Percentiles rank a stretch among this genome's conserved stretches.
These are phyloP conservation scores for Herpetotheres cachinnans DNA, from an alignment of 2,113 vertebrate genomes.

Conservation along the genomic window DNA sequence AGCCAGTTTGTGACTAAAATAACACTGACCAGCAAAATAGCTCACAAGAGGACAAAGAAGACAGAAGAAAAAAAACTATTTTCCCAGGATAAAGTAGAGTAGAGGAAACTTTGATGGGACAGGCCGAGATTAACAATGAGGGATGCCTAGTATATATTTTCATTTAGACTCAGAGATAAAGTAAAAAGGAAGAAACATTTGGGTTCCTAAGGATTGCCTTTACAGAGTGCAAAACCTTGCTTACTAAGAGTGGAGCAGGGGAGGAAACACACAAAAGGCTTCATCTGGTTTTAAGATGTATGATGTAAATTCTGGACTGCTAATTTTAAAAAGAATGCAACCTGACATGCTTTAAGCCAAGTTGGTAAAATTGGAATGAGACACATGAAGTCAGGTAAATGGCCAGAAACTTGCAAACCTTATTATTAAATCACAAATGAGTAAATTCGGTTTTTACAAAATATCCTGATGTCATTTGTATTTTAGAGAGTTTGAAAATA, in stretches of 20 bases:
- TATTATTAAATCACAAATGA: neutral
- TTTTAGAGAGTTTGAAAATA: neutral
- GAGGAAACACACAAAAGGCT: neutral
- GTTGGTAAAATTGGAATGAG: neutral
- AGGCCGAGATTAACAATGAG: neutral
- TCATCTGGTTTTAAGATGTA: neutral
- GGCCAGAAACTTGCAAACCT: neutral
- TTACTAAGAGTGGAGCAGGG: neutral
- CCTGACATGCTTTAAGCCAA: neutral
- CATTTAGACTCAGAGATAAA: neutral
- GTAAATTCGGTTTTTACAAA: no score
- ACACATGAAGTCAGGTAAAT: neutral
- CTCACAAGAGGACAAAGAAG: neutral
- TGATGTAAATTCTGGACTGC: neutral
- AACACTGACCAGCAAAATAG: neutral
- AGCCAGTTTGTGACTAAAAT: neutral
- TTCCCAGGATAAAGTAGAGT: neutral
- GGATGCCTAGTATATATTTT: neutral
- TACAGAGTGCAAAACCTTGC: neutral
- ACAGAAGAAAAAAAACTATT: neutral
- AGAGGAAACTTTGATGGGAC: neutral
- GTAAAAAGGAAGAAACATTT: neutral
- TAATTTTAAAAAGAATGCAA: neutral
- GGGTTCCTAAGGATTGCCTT: neutral
- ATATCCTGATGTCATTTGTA: neutral